phyloP scores from a whole-genome alignment of 2,888 invertebrate species.

The Epinotia ramella region DNA sequence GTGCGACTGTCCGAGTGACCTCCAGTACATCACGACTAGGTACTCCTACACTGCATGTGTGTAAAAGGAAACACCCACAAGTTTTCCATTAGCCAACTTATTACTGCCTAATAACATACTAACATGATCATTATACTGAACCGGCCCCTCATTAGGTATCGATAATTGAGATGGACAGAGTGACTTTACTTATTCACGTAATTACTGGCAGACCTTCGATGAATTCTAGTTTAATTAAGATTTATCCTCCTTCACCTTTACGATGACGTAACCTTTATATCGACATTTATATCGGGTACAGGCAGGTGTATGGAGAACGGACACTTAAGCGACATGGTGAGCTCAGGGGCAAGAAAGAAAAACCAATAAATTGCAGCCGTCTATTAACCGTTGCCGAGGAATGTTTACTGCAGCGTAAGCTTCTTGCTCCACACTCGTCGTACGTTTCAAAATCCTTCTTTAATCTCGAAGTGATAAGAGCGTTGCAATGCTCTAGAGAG shows the following conservation, averaged over 20 bases:
- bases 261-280: constrained; percentile 54
- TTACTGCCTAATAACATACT: constrained; percentile 17
- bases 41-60: constrained; percentile 35
- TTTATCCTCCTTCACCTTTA: constrained; percentile 36
- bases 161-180: constrained; percentile 9
- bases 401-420: constrained; percentile 50
- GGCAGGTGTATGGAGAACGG: constrained; percentile 60
- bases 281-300: constrained; percentile 47
- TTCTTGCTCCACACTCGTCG: constrained; percentile 32
- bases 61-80: constrained; percentile 36
- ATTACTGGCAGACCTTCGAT: constrained; percentile 35
- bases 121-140: constrained; percentile 9
- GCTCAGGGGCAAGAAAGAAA: constrained; percentile 43
- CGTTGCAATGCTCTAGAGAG: not conserved
- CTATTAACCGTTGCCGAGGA: constrained; percentile 60
- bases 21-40: constrained; percentile 34
- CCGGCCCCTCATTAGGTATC: constrained; percentile 13
- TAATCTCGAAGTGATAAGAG: constrained; percentile 22
- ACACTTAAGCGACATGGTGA: constrained; percentile 7
- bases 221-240: constrained; percentile 19
- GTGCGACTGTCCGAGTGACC: constrained; percentile 31
- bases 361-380: constrained; percentile 63
- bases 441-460: constrained; percentile 1
- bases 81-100: constrained; percentile 28
- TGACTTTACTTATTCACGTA: constrained; percentile 4